A percentile compares a stretch with the other conserved stretches of the same genome.
phyloP scores from a whole-genome alignment of 2,797 vertebrate species.

The Thaleichthys pacificus region DNA sequence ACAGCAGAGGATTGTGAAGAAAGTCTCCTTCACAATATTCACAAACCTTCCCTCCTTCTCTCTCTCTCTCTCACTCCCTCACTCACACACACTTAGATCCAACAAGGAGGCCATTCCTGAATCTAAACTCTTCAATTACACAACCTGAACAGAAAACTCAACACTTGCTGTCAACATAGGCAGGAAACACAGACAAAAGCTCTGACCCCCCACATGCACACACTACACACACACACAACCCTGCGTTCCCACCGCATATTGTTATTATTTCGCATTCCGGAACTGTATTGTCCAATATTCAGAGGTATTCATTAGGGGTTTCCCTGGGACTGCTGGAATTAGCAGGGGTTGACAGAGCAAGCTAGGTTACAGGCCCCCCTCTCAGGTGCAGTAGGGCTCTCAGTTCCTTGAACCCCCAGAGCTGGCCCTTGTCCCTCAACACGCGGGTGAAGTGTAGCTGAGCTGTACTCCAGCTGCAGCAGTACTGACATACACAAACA shows the following conservation, averaged over 20 bases:
- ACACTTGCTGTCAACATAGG: constrained; percentile 33
- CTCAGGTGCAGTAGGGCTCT: constrained; percentile 43
- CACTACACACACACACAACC: constrained; percentile 42
- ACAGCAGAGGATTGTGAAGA: neutral
- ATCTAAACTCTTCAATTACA: constrained; percentile 12
- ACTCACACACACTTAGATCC: neutral
- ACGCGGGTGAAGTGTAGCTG: constrained; percentile 57
- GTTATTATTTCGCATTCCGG: constrained; percentile 59
- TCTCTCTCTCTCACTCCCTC: neutral
- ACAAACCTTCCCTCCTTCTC: neutral
- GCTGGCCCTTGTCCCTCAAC: constrained; percentile 73
- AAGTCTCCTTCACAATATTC: neutral
- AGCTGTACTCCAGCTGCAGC: constrained; percentile 17
- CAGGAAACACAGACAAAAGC: constrained; percentile 27
- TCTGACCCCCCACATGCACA: constrained; percentile 38
- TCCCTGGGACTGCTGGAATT: constrained; percentile 75
- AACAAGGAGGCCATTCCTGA: neutral
- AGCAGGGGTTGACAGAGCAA: constrained; percentile 81
- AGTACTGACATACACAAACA: constrained; percentile 38
- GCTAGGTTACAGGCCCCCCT: constrained; percentile 43
- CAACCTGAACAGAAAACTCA: constrained; percentile 13
- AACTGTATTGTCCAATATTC: constrained; percentile 64
- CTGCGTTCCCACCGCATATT: constrained; percentile 57
- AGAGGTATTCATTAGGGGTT: constrained; percentile 59
- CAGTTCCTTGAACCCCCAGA: constrained; percentile 69